Base-by-base conservation (phyloP, 2,888 invertebrate genomes). In the Pollenia griseotomentosa region DNA sequence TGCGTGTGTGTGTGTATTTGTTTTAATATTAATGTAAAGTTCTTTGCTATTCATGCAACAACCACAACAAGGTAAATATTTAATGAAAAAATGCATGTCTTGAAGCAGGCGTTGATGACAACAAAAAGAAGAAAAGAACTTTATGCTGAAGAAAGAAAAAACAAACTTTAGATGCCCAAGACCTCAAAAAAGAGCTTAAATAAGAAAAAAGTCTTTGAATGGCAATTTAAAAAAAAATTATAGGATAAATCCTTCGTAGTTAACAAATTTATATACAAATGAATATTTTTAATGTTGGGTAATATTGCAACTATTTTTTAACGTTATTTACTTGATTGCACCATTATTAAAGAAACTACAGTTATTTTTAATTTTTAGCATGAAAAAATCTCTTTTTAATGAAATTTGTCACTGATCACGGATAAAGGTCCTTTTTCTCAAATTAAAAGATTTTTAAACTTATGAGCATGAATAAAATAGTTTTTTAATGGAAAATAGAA, bases 31-130 rank as follows among this genome's bases (percentile, higher is more conserved):
- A 23, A 55, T 65, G 19, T 70, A 19, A 4, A n/a, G 10, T 40
- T 12, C 42, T 68, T 19, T 68, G n/a, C 53, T 68, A 61, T 75
- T 44, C 66, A 44, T 82, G 23, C 51, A 42, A 83, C 68, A 83
- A 82, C 86, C 83, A 65, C 83, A 86, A 79, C 86, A 86, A 79
- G 86, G 83, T 86, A 86, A 83, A 86, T 86, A 79, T 83, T 86
- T 79, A 83, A 83, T 71, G 74, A 74, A 75, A 75, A 74, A 74
- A 78, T 83, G 74, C 74, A 65, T 48, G 51, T 42, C 59, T 70
- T 70, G n/a, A 61, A 53, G 48, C 11, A 23, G 53, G n/a, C 53
- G 48, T 63, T 10, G 16, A 16, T 55, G 16, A 63, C 40, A 6
- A 33, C 3, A 10, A 48, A 51, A 53, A 63, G 2, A 59, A 11